These are phyloP conservation scores for Zaprionus vittiger DNA, from an alignment of 1,140 invertebrate species.

Conservation along the genomic window DNA sequence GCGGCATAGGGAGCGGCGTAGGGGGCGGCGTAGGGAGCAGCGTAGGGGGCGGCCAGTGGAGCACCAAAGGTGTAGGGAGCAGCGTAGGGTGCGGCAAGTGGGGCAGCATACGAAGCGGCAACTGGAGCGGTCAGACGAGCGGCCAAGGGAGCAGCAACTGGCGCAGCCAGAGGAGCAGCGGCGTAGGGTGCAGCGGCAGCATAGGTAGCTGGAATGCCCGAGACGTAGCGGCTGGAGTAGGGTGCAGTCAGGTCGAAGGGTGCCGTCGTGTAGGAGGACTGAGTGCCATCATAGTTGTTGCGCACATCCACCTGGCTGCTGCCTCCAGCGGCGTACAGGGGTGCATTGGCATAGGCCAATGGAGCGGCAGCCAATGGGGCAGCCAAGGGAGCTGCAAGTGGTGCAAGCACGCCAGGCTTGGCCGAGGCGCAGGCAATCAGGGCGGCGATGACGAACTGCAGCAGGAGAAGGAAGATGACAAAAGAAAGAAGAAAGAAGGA, in stretches of 20 bases:
- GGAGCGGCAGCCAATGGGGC: conserved; percentile 58
- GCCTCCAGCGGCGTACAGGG: conserved; percentile 75
- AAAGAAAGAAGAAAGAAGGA: neutral
- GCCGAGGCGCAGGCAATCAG: conserved; percentile 69
- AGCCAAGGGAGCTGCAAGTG: conserved; percentile 72
- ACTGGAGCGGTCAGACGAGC: conserved; percentile 64
- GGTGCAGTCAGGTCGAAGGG: conserved; percentile 80
- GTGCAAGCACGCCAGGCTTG: conserved; percentile 70
- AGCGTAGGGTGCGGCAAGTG: conserved; percentile 69
- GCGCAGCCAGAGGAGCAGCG: conserved; percentile 70
- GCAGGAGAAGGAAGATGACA: neutral
- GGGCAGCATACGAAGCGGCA: conserved; percentile 45
- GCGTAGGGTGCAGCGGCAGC: conserved; percentile 68
- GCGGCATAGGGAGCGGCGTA: conserved; percentile 68
- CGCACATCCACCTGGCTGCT: conserved; percentile 79
- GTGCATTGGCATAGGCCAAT: conserved; percentile 80
- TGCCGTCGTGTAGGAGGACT: conserved; percentile 79
- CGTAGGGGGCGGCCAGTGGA: conserved; percentile 53
- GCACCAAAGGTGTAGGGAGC: conserved; percentile 67
- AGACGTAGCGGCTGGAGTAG: conserved; percentile 85
- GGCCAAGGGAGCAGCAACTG: conserved; percentile 62
- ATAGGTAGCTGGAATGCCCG: conserved; percentile 68
- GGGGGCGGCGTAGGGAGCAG: conserved; percentile 44
- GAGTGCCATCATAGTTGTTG: conserved; percentile 76
- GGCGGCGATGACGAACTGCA: conserved; percentile 65